phyloP scores from a whole-genome alignment of 2,888 invertebrate genomes.

The Rotaria socialis region DNA sequence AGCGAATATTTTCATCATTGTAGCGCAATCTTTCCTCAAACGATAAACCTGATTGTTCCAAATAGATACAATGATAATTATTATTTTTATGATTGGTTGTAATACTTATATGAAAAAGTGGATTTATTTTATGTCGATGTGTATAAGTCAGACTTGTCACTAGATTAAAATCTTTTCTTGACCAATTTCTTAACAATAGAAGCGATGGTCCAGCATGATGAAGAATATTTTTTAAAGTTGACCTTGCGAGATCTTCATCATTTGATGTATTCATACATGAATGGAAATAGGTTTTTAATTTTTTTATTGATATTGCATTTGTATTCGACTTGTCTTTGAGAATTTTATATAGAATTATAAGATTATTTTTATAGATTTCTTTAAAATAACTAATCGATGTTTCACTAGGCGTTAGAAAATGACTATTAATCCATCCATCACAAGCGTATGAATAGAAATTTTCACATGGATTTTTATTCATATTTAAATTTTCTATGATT shows the following conservation, averaged over 20 bases:
- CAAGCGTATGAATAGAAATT: constrained; percentile 55
- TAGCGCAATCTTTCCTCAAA: constrained; percentile 47
- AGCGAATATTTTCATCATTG: background rate
- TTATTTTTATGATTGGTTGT: constrained; percentile 51
- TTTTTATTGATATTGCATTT: constrained; percentile 51
- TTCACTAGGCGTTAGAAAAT: constrained; percentile 51
- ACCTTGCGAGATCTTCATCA: constrained; percentile 49
- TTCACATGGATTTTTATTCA: constrained; percentile 51
- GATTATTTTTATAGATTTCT: constrained; percentile 50
- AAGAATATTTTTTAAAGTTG: constrained; percentile 48
- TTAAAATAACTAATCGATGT: constrained; percentile 51
- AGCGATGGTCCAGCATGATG: background rate
- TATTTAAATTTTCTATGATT: constrained; percentile 52
- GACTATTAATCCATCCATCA: constrained; percentile 51
- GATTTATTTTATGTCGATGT: constrained; percentile 47
- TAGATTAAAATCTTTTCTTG: constrained; percentile 50
- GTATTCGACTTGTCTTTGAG: constrained; percentile 47
- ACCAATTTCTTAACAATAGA: constrained; percentile 48
- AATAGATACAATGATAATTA: constrained; percentile 51
- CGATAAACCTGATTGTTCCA: constrained; percentile 52
- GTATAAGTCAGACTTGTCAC: constrained; percentile 48
- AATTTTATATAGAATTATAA: constrained; percentile 50
- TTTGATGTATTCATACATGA: constrained; percentile 51
- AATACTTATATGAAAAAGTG: constrained; percentile 51
- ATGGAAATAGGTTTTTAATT: constrained; percentile 50